Percentiles rank a stretch among this genome's conserved stretches.
These are phyloP conservation scores for Meiosimyza decipiens DNA, from an alignment of 2,888 invertebrate genomes.

Conservation along the genomic window DNA sequence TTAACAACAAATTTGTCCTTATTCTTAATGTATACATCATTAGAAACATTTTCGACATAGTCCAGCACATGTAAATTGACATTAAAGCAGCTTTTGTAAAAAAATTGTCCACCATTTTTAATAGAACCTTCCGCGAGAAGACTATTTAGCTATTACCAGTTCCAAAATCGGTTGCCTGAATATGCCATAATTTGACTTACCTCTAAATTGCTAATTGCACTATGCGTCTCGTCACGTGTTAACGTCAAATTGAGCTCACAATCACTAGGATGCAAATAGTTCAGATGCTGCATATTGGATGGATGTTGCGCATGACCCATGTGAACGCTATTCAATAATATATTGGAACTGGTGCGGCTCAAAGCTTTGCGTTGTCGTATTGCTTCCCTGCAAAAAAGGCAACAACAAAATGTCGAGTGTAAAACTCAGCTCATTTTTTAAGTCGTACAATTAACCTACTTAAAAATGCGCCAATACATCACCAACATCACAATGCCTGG, in stretches of 20 bases:
- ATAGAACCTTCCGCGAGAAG: too few species aligned
- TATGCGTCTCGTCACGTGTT: slow-evolving; percentile 65
- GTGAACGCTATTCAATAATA: slow-evolving; percentile 85
- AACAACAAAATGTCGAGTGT: neutral
- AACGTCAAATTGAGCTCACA: slow-evolving; percentile 68
- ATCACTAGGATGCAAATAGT: slow-evolving; percentile 73
- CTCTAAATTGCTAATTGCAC: slow-evolving; percentile 67
- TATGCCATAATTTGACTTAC: slow-evolving; percentile 48
- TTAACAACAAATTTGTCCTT: too few species aligned
- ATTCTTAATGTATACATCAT: neutral
- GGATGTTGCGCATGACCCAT: slow-evolving; percentile 81
- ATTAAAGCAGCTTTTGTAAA: neutral
- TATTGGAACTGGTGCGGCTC: slow-evolving; percentile 87
- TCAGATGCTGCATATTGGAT: slow-evolving; percentile 68
- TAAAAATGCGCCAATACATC: slow-evolving; percentile 87
- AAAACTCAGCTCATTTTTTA: neutral
- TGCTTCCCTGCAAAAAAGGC: slow-evolving; percentile 73
- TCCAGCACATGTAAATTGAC: neutral
- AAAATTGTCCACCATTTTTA: too few species aligned
- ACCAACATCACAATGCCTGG: slow-evolving; percentile 92
- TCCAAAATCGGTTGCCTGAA: too few species aligned
- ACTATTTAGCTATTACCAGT: too few species aligned
- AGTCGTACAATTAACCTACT: slow-evolving; percentile 54
- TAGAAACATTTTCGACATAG: neutral
- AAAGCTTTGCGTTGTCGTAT: slow-evolving; percentile 84